Evolutionary conservation across 2,113 vertebrate species (phyloP), one percentile per base, ranked within the genome.

Genomic region (Sceloporus tristichus): DNA sequence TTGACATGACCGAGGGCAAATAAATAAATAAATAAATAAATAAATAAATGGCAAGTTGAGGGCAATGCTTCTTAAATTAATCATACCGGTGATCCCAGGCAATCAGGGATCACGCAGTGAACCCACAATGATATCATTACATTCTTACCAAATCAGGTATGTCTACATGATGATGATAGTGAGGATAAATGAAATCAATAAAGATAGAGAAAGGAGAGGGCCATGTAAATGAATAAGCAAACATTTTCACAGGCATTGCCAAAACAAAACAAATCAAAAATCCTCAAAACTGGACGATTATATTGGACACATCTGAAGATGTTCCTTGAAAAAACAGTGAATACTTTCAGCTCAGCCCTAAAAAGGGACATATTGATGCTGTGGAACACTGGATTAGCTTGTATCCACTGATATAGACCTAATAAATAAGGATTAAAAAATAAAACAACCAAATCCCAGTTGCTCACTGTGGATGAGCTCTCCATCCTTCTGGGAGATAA

Each of bases 391-490:
- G 84, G 3, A 29, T 6, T 88, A 74, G 85, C 48, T 18, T 78
- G 89, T 34, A 78, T 86, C 38, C 90, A 82, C 27, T 19, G 79
- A 79, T 88, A 80, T 38, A 75, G 92, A 29, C 56, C 86, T 74
- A 87, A 54, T 7, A 78, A 83, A 75, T 68, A 73, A 2, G 54
- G 34, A 85, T 4, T 13, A 42, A 66, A 88, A 92, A 88, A 14
- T 75, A 73, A 90, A 91, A 70, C 1, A 66, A 66, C 21, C 13
- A 66, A 7, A 25, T 3, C 68, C 68, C 29, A 91, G 29, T 68
- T 90, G 29, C 90, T 92, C 85, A 71, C 75, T 83, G 38, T 81
- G 78, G 65, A 85, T 93, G 90, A 96, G 84, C 56, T 70, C 8
- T 89, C 38, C 73, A 87, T 91, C 91, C 85, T 91, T 73, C 85